Evolutionary conservation across 1,140 invertebrate genomes (phyloP).

Genomic region (Zaprionus inermis): DNA sequence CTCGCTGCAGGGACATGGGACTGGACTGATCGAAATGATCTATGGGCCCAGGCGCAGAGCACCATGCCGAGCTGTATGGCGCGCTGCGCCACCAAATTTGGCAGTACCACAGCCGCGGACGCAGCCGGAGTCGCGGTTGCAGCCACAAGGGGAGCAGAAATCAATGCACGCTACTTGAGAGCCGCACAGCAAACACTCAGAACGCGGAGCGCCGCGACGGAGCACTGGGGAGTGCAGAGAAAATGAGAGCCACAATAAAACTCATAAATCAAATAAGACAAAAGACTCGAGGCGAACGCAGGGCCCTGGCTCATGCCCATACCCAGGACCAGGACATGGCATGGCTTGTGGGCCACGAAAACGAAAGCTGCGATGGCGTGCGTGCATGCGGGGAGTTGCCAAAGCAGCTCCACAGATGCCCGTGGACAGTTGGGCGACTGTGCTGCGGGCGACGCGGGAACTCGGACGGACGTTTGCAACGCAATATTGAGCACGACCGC

Average conservation of each 20-base stretch:
- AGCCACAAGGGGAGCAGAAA: slow-evolving; percentile 49
- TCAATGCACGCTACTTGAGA: slow-evolving; percentile 72
- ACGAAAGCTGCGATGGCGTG: slow-evolving; percentile 58
- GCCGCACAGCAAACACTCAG: slow-evolving; percentile 35
- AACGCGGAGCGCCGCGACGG: neutral
- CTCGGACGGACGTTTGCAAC: slow-evolving; percentile 35
- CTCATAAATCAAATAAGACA: slow-evolving; percentile 82
- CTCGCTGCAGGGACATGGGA: slow-evolving; percentile 16
- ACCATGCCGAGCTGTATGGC: slow-evolving; percentile 8
- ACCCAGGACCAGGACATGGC: slow-evolving; percentile 52
- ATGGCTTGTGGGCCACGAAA: slow-evolving; percentile 45
- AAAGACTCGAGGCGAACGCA: slow-evolving; percentile 80
- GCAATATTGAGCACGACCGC: slow-evolving; percentile 79
- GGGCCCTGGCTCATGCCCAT: slow-evolving; percentile 23
- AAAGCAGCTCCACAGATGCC: slow-evolving; percentile 19
- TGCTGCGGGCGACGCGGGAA: neutral
- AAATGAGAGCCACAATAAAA: slow-evolving; percentile 69
- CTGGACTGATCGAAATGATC: slow-evolving; percentile 61
- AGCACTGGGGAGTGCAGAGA: slow-evolving; percentile 17
- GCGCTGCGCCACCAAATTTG: slow-evolving; percentile 62
- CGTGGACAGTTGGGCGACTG: neutral
- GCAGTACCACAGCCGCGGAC: slow-evolving; percentile 38
- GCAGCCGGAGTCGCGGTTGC: slow-evolving; percentile 27
- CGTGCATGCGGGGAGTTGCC: slow-evolving; percentile 31
- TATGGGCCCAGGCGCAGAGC: slow-evolving; percentile 42